Percentiles rank a stretch among this genome's conserved stretches.
phyloP scores from a whole-genome alignment of 2,113 vertebrate genomes.

The Murina feae region DNA sequence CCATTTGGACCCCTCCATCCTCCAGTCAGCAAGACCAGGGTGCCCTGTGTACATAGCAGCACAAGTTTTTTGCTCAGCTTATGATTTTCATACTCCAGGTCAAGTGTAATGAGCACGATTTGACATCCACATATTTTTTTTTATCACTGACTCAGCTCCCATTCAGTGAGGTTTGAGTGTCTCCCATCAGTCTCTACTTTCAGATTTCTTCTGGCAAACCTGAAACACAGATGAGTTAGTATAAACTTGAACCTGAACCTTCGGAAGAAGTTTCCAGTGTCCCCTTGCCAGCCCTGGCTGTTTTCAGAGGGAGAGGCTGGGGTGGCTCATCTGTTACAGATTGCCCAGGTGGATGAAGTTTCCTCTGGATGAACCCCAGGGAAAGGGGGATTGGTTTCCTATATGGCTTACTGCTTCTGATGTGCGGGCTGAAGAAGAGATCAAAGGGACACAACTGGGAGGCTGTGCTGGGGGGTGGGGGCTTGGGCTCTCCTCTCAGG shows the following conservation, averaged over 20 bases:
- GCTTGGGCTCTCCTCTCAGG: neutral
- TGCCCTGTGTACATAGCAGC: neutral
- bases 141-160: neutral
- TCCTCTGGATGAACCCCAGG: neutral
- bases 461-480: neutral
- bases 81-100: neutral
- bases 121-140: neutral
- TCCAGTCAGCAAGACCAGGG: fast-evolving
- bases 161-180: neutral
- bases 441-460: constrained; percentile 64
- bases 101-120: neutral
- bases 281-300: constrained; percentile 83
- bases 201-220: constrained; percentile 84
- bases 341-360: neutral
- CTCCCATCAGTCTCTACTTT: neutral
- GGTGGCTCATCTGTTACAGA: constrained; percentile 25
- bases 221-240: constrained; percentile 88
- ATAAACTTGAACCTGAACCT: constrained; percentile 91
- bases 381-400: neutral
- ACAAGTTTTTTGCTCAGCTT: neutral
- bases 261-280: constrained; percentile 83
- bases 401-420: neutral
- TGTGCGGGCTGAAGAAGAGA: neutral
- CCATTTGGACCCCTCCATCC: neutral
- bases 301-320: constrained; percentile 85